Base-by-base conservation (phyloP, 2,797 vertebrate genomes). In the Avahi laniger region DNA sequence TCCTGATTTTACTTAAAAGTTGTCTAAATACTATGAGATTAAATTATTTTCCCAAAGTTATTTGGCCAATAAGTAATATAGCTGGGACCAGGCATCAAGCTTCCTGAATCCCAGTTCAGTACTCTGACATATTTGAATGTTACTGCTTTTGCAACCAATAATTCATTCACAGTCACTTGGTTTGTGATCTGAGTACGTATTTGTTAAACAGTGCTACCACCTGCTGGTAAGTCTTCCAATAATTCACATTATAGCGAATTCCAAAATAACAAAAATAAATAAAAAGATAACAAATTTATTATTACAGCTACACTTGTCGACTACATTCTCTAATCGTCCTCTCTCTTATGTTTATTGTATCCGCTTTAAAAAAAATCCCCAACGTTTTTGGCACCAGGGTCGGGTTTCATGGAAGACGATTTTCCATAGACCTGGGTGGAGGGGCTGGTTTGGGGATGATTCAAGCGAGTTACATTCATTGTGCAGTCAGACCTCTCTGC, bases 141-240 rank as follows among this genome's bases (percentile, higher is more conserved):
- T 76, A n/a, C 35, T 83, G 50, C 15, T 41, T 35, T 76, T 43
- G 5, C 20, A 85, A 24, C 13, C 70, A 91, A 41, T 48, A 41
- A 87, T 48, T 82, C 54, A 84, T 72, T 94, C 18, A 41, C 33
- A 83, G 54, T 7, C 38, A 33, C 28, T 76, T 84, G 18, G 18
- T 94, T 69, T 59, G 76, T 65, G 65, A 87, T 84, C 1, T 30
- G 3, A 24, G 70, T n/a, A 28, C 30, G 7, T 95, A 95, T 97
- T 97, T 94, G 91, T 97, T 97, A 97, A 98, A 91, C 93, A 86
- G 83, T 89, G 72, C 96, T 97, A 97, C 96, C 97, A 97, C 91
- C 96, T 98, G 89, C 97, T 98, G 97, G 97, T 97, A 97, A 93
- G 75, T 90, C 96, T 96, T 96, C 83, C 54, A 91, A 69, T 48